Conservation (phyloP, 1,140 invertebrate species). For the Brevipalpus yothersi region DNA sequence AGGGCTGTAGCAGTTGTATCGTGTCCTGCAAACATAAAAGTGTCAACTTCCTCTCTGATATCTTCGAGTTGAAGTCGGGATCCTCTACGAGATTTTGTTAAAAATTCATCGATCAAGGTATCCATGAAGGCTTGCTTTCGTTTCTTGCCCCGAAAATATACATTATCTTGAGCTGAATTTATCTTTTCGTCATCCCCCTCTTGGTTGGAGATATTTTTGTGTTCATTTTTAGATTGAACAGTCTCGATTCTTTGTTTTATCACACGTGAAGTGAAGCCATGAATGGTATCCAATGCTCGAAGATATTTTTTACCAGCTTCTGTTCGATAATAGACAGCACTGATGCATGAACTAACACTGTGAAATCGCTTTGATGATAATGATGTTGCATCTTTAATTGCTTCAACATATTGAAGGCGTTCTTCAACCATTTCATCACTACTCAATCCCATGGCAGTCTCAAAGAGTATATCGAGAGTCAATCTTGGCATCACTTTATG, state of each 20-base stretch:
- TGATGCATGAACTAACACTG: background rate
- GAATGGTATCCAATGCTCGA: background rate
- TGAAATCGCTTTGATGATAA: background rate
- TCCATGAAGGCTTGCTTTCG: background rate
- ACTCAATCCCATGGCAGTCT: conserved; percentile 49
- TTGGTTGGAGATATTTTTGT: background rate
- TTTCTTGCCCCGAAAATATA: background rate
- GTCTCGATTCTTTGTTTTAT: background rate
- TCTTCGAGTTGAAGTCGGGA: background rate
- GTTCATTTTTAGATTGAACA: background rate
- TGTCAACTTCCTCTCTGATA: conserved; percentile 18
- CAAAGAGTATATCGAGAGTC: conserved; percentile 65
- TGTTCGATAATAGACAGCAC: background rate
- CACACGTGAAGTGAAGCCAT: background rate
- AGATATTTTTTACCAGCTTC: background rate
- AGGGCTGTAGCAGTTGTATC: conserved; percentile 10
- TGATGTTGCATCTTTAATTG: background rate
- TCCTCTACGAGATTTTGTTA: background rate
- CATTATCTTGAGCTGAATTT: background rate
- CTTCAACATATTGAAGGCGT: conserved; percentile 20
- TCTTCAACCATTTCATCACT: conserved; percentile 33
- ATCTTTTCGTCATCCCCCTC: background rate
- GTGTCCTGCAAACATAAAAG: conserved; percentile 18
- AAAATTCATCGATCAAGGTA: background rate
- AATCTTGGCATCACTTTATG: conserved; percentile 50